Evolutionary conservation across 92 coral and sea anemone genomes (phyloP), one percentile per base, ranked within the genome.

Genomic region (Phenganax stokvisi): DNA sequence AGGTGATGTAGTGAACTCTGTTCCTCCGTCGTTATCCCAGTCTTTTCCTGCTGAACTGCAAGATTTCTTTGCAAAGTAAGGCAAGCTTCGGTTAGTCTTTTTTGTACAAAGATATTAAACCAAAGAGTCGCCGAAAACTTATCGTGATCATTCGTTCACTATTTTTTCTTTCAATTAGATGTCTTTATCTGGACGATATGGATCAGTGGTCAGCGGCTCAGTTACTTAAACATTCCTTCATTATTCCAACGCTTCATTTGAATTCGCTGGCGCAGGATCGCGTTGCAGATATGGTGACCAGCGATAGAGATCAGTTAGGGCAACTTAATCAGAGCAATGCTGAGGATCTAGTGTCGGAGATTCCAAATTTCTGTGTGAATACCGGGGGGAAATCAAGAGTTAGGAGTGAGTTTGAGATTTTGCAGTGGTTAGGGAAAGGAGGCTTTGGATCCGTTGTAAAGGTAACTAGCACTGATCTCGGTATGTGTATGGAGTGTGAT

Each of bases 371-470:
- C 79, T 84, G 96, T 64, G 92, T 27, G 10, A 64, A 93, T 31
- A 90, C 90, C 10, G 88, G 89, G 17, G 98, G 98, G 13, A 92
- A 90, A 76, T 94, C 98, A 9, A 91, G 98, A n/a, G 84, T 94
- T 16, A 92, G 90, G 69, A 87, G 89, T 73, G 98, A 94, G 56
- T 94, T 92, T 79, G 98, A 94, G 63, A 89, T 92, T 75, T 77
- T 94, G 71, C 92, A 90, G 87, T 94, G 88, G 85, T 86, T 94
- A 16, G 97, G 97, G 8, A 94, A 94, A 82, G 98, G 98, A 53
- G 98, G 97, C 1, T 94, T 94, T 89, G 98, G 98, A 9, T 90
- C 90, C 76, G 98, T 94, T 15, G 89, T 90, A 27, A 94, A 90
- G 93, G 98, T 94, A 66, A 10, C 86, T 62, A 11, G 8, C 8